Evolutionary conservation across 2,888 invertebrate genomes (phyloP), one percentile per base, ranked within the genome.

Genomic region (Caenorhabditis afra): DNA sequence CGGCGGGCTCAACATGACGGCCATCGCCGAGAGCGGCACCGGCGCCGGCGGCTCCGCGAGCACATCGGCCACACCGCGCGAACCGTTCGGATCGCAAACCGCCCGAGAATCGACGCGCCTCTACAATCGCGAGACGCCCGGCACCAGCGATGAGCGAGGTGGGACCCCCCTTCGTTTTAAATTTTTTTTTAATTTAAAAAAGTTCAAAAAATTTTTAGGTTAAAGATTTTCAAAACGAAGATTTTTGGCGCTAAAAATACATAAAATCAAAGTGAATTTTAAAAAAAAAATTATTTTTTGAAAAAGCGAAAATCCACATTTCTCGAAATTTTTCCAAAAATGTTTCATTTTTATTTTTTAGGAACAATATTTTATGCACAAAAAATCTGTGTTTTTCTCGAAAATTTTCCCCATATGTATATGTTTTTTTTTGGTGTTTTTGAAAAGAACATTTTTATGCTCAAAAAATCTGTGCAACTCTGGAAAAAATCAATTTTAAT

Each of bases 71-170:
- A 66, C 53, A n/a, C 71, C 62, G 12, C 22, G 64, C n/a, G 67
- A 59, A 14, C 18, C 39, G 22, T 79, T 73, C 22, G 79, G 74
- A 16, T 68, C 70, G 49, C 79, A 79, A 45, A 79, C 79, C 10
- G 79, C 79, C 0, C 41, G 79, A 23, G 79, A 79, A 55, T 75
- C 79, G 3, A 65, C 79, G 12, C 59, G 79, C 22, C 45, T 79
- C 10, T 79, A 79, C 20, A 66, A 68, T 49, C 57, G 66, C 18
- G 65, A 74, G 11, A n/a, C 22, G 3, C n/a, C 74, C 11, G 65
- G 50, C 10, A 58, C 35, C 10, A 66, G 35, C 47, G 66, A 74
- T 20, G 66, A 66, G 45, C 23, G 61, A 14, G 65, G 66, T 66
- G 0, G 3, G 37, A 14, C 29, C 29, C 29, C 29, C 29, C 29